Evolutionary conservation across 2,797 vertebrate species (phyloP), one percentile per base, ranked within the genome.

Genomic region (Alectoris magna): DNA sequence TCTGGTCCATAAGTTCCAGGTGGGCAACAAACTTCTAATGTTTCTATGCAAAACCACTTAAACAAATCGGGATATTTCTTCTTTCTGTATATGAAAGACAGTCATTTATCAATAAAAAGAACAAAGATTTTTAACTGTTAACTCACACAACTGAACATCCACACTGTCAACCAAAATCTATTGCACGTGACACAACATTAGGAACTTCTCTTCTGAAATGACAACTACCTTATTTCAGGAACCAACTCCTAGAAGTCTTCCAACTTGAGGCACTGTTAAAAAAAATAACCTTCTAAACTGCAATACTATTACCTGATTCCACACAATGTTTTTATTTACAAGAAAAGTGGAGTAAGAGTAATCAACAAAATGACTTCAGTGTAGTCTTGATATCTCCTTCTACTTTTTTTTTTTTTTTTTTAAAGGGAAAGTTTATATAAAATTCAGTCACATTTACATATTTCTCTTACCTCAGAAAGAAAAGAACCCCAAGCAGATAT

Each of bases 41-140:
- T 98, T 72, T 99, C 98, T 89, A 99, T 97, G 91, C 99, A 99
- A 97, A 99, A 98, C 99, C 99, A 99, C n/a, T 99, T 98, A 83
- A 98, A 98, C 51, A 99, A 96, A 94, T 99, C 98, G 4, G 99
- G 98, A 72, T 99, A 95, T 79, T 98, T 98, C 56, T 98, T 98
- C 98, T 98, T 98, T 97, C 99, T 99, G 95, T n/a, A 87, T 22
- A 75, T 24, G 27, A 70, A 53, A 85, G 11, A 87, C 10, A 95
- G 48, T 67, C 0, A 70, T 84, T 84, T 74, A 75, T 44, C 39
- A 81, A 77, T 3, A 43, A 84, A 67, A 90, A 36, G 8, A 81
- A 81, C 1, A 1, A 75, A 70, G 10, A 80, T 55, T 60, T 56
- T 92, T 66, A 76, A 74, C 77, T 80, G 21, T 5, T 46, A 76